A percentile compares a stretch with the other conserved stretches of the same genome.
Conservation (phyloP, 2,888 invertebrate genomes). For the Electrophaes corylata region DNA sequence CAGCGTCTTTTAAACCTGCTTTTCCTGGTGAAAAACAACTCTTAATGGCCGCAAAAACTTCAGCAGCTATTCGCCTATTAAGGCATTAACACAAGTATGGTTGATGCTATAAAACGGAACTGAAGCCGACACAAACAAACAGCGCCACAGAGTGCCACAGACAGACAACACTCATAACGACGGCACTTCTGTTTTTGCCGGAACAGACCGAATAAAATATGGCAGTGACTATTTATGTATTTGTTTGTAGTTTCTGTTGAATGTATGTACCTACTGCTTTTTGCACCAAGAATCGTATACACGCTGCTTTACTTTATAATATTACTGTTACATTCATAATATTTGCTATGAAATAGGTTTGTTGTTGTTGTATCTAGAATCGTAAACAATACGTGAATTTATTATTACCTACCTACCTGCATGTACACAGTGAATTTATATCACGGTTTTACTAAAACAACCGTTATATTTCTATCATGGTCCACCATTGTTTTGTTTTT, state of each 20-base stretch:
- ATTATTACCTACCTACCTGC: too few species aligned
- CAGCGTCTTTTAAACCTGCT: background rate
- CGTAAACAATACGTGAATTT: background rate
- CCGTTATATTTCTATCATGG: too few species aligned
- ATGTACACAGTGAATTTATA: too few species aligned
- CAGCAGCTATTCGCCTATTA: constrained; percentile 9
- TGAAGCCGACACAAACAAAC: constrained; percentile 36
- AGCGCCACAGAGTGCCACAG: constrained; percentile 24
- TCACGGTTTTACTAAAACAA: too few species aligned
- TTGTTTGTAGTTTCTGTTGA: constrained; percentile 19
- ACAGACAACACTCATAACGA: constrained; percentile 35
- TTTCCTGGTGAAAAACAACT: background rate
- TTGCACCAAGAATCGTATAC: constrained; percentile 3
- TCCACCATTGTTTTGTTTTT: too few species aligned
- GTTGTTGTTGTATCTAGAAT: background rate
- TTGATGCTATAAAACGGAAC: constrained; percentile 28
- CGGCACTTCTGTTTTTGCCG: constrained; percentile 35
- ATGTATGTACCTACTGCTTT: constrained; percentile 18
- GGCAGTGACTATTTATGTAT: constrained; percentile 44
- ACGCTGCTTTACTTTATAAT: background rate
- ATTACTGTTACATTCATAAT: background rate
- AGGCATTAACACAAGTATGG: constrained; percentile 13
- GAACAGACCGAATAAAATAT: constrained; percentile 38
- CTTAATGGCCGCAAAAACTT: constrained; percentile 16
- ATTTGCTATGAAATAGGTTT: background rate